Evolutionary conservation across 2,888 invertebrate genomes (phyloP).

Genomic region (Punctoribates punctum): DNA sequence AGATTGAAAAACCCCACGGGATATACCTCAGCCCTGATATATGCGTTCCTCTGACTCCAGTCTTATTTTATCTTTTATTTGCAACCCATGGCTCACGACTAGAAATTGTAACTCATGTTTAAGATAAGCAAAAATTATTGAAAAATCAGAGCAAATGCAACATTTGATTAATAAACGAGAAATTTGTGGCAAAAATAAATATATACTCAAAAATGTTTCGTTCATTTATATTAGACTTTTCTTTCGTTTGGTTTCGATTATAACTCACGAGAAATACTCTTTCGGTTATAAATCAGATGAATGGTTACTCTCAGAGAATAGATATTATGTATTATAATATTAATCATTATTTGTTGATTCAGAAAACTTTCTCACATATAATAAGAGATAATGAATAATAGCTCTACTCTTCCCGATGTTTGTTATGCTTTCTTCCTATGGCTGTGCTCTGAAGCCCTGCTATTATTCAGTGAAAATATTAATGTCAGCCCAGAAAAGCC

Average conservation of each 20-base stretch:
- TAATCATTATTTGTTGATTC: constrained; percentile 29
- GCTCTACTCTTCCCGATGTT: not conserved
- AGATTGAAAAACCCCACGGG: no score
- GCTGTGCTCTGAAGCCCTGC: not conserved
- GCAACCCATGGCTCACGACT: constrained; percentile 33
- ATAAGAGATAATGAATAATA: constrained; percentile 22
- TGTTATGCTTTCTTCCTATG: no score
- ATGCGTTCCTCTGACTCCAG: not conserved
- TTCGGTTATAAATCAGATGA: not conserved
- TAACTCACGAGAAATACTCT: not conserved
- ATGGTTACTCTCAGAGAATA: not conserved
- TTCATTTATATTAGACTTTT: no score
- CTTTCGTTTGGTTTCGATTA: no score
- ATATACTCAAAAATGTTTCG: not conserved
- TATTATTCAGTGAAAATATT: not conserved
- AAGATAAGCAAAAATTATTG: constrained; percentile 25
- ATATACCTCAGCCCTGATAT: not conserved
- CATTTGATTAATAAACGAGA: constrained; percentile 18
- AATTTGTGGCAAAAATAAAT: not conserved
- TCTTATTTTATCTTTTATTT: constrained; percentile 2
- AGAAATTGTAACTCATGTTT: constrained; percentile 31
- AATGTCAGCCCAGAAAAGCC: constrained; percentile 22
- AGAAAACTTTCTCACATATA: constrained; percentile 8
- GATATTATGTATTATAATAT: not conserved
- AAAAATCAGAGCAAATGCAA: constrained; percentile 11